Base-by-base conservation (phyloP, 1,140 invertebrate genomes). In the Brachionus rubens region DNA sequence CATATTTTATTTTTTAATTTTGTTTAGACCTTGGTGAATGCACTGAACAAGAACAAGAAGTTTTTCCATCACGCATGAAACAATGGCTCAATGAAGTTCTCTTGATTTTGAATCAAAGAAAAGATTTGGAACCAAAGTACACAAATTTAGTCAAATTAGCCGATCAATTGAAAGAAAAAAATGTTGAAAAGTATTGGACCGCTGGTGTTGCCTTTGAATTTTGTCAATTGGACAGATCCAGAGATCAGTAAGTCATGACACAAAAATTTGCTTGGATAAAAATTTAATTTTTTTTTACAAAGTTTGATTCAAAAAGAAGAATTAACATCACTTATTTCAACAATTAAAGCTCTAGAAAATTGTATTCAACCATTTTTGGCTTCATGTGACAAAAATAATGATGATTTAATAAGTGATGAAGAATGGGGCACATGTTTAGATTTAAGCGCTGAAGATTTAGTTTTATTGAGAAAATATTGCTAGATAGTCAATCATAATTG, bases 281-380 rank as follows among this genome's bases (percentile, higher is more conserved):
- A 30, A 30, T 24, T 54, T 26, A 26, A n/a, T 56, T 33, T 30
- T 56, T 56, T 62, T 62, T 21, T 52, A 21, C 10, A 19, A 41
- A 75, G 72, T 16, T 30, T 41, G 7, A 54, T 75, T 56, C 48
- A 75, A 54, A 75, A 54, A 54, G 72, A 75, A 54, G 72, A 75
- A 33, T 59, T 75, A 33, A 54, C 36, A 14, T 10, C 41, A 54
- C 33, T 75, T 10, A 54, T 75, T 26, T 16, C 21, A 14, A 56
- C 72, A 16, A 54, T 75, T 12, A 75, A 75, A 47, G 72, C 48
- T n/a, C 30, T 75, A 26, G 72, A 75, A 24, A 54, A 75, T 30
- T 75, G 72, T 33, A 75, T 75, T 75, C 72, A 75, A 47, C 72
- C 72, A 59, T 75, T 75, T 75, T 75, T 75, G 50, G 30, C 54